Evolutionary conservation across 2,888 invertebrate genomes (phyloP).

Genomic region (Tetramorium bicarinatum): DNA sequence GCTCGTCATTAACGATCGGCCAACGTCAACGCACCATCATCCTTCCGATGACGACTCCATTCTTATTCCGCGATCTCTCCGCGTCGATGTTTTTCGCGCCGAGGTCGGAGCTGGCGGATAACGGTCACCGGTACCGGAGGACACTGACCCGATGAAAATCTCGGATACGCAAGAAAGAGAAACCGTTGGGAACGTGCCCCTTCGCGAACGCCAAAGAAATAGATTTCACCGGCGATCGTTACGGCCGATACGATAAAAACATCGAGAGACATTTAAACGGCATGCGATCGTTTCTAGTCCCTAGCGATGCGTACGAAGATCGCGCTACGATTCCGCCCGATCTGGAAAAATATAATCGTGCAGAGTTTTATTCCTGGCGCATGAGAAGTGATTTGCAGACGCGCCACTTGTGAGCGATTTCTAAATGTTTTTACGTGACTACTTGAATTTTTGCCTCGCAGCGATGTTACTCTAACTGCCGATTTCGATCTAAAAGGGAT

Average conservation of each 20-base stretch:
- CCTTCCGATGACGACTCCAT: conserved; percentile 40
- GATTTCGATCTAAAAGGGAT: conserved; percentile 45
- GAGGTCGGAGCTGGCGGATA: conserved; percentile 74
- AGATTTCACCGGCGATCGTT: conserved; percentile 72
- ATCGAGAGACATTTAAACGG: conserved; percentile 59
- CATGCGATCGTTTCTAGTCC: conserved; percentile 27
- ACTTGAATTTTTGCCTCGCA: conserved; percentile 10
- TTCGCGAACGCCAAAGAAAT: conserved; percentile 66
- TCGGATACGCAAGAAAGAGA: conserved; percentile 74
- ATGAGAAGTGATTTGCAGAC: background rate
- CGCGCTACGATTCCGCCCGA: conserved; percentile 19
- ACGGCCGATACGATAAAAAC: conserved; percentile 59
- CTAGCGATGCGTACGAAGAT: background rate
- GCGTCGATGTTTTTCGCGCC: conserved; percentile 69
- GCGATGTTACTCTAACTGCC: conserved; percentile 1
- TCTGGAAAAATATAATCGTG: conserved; percentile 23
- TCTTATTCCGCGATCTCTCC: conserved; percentile 62
- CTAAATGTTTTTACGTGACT: background rate
- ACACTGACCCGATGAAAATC: conserved; percentile 79
- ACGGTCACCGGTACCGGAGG: conserved; percentile 75
- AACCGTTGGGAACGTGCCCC: conserved; percentile 71
- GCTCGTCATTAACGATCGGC: background rate
- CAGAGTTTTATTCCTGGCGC: background rate
- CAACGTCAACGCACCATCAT: background rate
- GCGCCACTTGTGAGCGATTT: background rate